These are phyloP conservation scores for Buathra laborator DNA, from an alignment of 2,888 invertebrate genomes.

Conservation along the genomic window DNA sequence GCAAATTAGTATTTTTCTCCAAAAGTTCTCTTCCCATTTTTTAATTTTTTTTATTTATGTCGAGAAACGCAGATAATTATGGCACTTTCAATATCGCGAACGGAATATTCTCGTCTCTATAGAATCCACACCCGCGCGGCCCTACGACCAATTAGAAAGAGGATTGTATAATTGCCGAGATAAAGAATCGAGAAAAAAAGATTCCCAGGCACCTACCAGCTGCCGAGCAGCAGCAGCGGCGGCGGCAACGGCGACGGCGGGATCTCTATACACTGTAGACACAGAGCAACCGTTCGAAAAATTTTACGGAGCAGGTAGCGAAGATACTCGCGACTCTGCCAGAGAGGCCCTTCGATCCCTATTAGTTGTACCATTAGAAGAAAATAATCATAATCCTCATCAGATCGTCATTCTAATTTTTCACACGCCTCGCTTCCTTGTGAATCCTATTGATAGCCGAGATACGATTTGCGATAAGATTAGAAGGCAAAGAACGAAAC, in stretches of 20 bases:
- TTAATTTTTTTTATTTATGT: neutral
- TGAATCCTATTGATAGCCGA: neutral
- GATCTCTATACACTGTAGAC: neutral
- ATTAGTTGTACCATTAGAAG: slow-evolving; percentile 1
- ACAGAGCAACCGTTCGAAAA: slow-evolving; percentile 32
- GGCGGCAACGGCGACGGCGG: neutral
- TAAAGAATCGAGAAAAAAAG: slow-evolving; percentile 79
- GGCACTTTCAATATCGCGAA: neutral
- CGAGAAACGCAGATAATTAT: neutral
- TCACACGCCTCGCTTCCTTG: slow-evolving; percentile 42
- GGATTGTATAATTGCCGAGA: slow-evolving; percentile 82
- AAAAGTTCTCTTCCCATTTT: neutral
- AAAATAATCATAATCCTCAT: slow-evolving; percentile 40
- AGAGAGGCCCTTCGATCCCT: slow-evolving; percentile 13
- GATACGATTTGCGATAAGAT: neutral
- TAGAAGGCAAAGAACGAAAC: neutral
- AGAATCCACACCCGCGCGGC: slow-evolving; percentile 34
- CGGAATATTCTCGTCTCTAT: neutral
- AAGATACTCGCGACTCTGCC: slow-evolving; percentile 20
- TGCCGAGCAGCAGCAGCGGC: slow-evolving; percentile 72
- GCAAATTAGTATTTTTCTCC: no score
- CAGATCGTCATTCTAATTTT: slow-evolving; percentile 52
- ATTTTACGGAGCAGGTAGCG: slow-evolving; percentile 30
- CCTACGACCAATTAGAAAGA: slow-evolving; percentile 80
- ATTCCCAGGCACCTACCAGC: slow-evolving; percentile 83